These are phyloP conservation scores for Rhingia campestris DNA, from an alignment of 2,888 invertebrate genomes.

Conservation along the genomic window DNA sequence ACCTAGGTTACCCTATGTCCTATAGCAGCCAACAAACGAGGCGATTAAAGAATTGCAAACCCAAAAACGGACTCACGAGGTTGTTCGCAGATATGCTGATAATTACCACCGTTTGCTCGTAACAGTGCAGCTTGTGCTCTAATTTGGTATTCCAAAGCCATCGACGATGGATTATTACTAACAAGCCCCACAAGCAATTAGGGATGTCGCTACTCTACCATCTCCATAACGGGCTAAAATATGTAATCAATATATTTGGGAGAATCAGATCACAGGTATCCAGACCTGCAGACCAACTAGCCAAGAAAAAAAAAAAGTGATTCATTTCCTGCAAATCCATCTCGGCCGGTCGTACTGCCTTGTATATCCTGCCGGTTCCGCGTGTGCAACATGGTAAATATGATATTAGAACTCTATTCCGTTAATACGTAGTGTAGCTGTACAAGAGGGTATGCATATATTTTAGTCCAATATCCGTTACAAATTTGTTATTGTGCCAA, in stretches of 20 bases:
- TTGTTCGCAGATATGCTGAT: too few relatives aligned
- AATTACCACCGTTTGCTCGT: too few relatives aligned
- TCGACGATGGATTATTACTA: constrained; percentile 18
- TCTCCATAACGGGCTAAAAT: not conserved
- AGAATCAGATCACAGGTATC: too few relatives aligned
- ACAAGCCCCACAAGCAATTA: not conserved
- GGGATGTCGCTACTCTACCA: not conserved
- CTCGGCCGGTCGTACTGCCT: constrained; percentile 4
- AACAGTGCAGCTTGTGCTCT: constrained; percentile 13
- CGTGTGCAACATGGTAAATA: constrained; percentile 38
- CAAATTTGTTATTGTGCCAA: constrained; percentile 59
- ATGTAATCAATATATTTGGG: too few relatives aligned
- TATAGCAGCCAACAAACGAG: too few relatives aligned
- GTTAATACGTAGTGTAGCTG: constrained; percentile 27
- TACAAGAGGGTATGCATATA: not conserved
- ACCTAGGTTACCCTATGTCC: too few relatives aligned
- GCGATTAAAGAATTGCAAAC: too few relatives aligned
- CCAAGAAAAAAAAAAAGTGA: constrained; percentile 14
- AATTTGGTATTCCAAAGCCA: constrained; percentile 19
- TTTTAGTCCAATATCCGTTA: constrained; percentile 23
- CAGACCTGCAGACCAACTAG: not conserved
- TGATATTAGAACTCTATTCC: constrained; percentile 32
- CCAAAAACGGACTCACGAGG: too few relatives aligned
- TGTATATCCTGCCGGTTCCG: not conserved
- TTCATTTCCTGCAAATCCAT: constrained; percentile 45